Percentiles rank a stretch among this genome's conserved stretches.
Conservation (phyloP, 2,113 vertebrate species). For the Salvator merianae region DNA sequence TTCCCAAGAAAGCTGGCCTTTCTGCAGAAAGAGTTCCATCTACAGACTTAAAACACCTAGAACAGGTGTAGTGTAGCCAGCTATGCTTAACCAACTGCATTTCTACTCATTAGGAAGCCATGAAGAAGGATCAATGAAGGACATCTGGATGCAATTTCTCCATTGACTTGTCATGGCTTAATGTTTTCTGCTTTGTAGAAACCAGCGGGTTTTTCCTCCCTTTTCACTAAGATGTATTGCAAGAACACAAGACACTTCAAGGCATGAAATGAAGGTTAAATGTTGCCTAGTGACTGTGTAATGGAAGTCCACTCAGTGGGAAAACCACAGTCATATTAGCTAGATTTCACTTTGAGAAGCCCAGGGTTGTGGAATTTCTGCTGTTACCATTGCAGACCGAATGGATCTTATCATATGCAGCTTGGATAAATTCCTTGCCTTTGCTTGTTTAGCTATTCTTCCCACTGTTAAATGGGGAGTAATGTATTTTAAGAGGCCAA, state of each 20-base stretch:
- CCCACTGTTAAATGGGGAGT: background rate
- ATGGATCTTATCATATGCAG: too few relatives aligned
- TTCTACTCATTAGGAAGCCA: background rate
- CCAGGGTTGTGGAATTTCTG: background rate
- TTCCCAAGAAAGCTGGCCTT: background rate
- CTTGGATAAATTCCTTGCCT: too few relatives aligned
- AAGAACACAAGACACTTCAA: background rate
- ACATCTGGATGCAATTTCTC: background rate
- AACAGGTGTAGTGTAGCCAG: background rate
- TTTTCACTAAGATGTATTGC: background rate
- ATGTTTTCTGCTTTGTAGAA: background rate
- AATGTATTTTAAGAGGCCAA: background rate
- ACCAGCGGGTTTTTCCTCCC: background rate
- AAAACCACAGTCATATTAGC: background rate
- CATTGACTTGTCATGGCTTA: background rate
- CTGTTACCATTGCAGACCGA: background rate
- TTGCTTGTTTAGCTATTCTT: background rate
- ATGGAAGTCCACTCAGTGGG: background rate
- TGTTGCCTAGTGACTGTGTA: too few relatives aligned
- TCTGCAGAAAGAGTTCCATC: background rate
- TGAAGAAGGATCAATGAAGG: background rate
- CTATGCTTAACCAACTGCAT: background rate
- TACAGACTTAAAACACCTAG: too few relatives aligned
- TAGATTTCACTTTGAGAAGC: background rate
- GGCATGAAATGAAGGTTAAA: too few relatives aligned